Base-by-base conservation (phyloP, 2,888 invertebrate species). In the Diadegma fenestrale region DNA sequence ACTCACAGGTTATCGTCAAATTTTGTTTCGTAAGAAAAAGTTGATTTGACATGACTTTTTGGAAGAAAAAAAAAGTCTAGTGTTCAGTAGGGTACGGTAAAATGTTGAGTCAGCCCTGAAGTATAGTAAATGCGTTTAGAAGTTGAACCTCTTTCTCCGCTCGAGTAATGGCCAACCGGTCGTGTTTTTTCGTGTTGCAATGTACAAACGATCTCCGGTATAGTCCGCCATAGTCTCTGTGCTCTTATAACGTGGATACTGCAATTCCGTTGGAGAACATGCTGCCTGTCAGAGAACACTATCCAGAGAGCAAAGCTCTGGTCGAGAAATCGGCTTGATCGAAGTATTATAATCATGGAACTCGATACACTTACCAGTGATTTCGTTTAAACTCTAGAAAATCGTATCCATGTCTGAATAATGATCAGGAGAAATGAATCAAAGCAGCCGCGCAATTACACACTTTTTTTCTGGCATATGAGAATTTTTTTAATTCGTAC, bases 101-200 rank as follows among this genome's bases (percentile, higher is more conserved):
- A 63, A 69, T 26, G 80, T 81, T 68, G 51, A 69, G 77, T 75
- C 84, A 69, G 81, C 78, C 84, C 78, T 81, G 84, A 69, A 78
- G 84, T 76, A 69, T 73, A 73, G 63, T 68, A 73, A 71, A 78
- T 75, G 78, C 73, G 68, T 77, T 81, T 73, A 72, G 68, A 71
- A 80, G 76, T 84, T 54, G 78, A 78, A 78, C 78, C 77, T 85
- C 81, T 81, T 78, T 81, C 84, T 81, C 73, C 81, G 81, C 81
- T 85, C 81, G 84, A 73, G 78, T 85, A 81, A 85, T 85, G 84
- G 78, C 51, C 84, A 81, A 84, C 78, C 51, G 81, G 73, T 71
- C 73, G 78, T 73, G 72, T 78, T 78, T 77, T 66, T 81, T 75
- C 84, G 81, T 85, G 84, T 85, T 78, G 84, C 84, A 85, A 85